A percentile compares a stretch with the other conserved stretches of the same genome.
These are phyloP conservation scores for Sylvietta virens DNA, from an alignment of 2,113 vertebrate species.

Conservation along the genomic window DNA sequence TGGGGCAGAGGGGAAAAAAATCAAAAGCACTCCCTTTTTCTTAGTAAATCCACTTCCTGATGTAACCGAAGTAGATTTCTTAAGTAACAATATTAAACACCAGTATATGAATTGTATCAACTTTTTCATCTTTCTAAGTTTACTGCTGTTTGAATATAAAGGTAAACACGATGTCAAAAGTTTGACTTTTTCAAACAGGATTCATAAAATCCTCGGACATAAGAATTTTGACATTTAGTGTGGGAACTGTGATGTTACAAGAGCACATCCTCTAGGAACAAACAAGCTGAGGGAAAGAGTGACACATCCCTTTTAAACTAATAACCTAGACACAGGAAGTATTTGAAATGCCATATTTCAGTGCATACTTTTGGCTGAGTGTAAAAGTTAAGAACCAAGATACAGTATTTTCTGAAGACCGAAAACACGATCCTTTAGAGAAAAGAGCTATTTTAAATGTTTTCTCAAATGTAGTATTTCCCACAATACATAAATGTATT, in stretches of 20 bases:
- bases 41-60: neutral
- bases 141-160: neutral
- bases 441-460: neutral
- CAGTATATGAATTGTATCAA: neutral
- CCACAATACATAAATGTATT: neutral
- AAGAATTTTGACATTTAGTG: slow-evolving; percentile 54
- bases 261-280: slow-evolving; percentile 54
- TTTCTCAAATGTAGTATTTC: neutral
- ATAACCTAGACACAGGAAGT: slow-evolving; percentile 25
- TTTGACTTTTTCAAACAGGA: slow-evolving; percentile 20
- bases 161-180: neutral
- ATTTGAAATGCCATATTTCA: slow-evolving; percentile 20
- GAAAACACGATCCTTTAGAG: neutral
- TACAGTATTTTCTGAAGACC: neutral
- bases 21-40: neutral
- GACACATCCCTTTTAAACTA: slow-evolving; percentile 46
- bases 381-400: neutral
- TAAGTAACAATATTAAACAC: neutral
- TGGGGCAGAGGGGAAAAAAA: neutral
- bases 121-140: neutral
- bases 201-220: slow-evolving; percentile 11
- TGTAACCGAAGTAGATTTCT: neutral
- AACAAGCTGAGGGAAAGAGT: slow-evolving; percentile 51
- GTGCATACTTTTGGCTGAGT: neutral
- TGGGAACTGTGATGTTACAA: slow-evolving; percentile 62